These are phyloP conservation scores for Amblyopsis rosae DNA, from an alignment of 2,113 vertebrate species.

Conservation along the genomic window DNA sequence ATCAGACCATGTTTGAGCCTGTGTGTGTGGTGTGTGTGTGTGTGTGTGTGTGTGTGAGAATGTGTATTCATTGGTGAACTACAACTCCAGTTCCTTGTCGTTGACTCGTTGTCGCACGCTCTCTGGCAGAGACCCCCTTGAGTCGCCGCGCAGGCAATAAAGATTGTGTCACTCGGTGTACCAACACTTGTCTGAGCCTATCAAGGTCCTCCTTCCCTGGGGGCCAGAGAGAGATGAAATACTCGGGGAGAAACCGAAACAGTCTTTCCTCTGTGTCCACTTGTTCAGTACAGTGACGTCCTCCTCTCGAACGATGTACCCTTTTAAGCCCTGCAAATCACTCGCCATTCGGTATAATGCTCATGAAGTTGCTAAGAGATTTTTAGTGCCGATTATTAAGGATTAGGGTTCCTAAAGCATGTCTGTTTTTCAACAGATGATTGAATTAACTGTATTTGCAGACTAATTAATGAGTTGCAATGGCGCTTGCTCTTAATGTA, in stretches of 20 bases:
- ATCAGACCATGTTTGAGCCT: too few relatives aligned
- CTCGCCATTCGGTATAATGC: constrained; percentile 52
- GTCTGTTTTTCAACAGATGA: constrained; percentile 1
- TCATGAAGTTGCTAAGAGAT: constrained; percentile 47
- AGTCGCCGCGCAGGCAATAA: constrained; percentile 58
- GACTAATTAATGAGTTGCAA: too few relatives aligned
- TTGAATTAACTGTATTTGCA: too few relatives aligned
- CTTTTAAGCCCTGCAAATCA: constrained; percentile 43
- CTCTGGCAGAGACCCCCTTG: constrained; percentile 23
- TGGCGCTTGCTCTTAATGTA: too few relatives aligned
- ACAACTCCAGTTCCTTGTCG: constrained; percentile 22
- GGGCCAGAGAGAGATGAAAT: constrained; percentile 44
- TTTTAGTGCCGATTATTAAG: constrained; percentile 55
- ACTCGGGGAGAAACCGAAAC: constrained; percentile 48
- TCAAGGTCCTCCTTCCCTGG: constrained; percentile 57
- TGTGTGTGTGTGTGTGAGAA: too few relatives aligned
- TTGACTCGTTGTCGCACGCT: constrained; percentile 40
- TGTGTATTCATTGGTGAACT: too few relatives aligned
- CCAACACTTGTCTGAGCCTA: constrained; percentile 62
- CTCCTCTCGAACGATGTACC: constrained; percentile 52
- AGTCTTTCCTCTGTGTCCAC: constrained; percentile 43
- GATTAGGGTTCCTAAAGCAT: constrained; percentile 46
- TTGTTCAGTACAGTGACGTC: constrained; percentile 44
- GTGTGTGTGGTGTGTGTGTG: too few relatives aligned
- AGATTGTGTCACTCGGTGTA: constrained; percentile 56